Conservation (phyloP, 2,797 vertebrate genomes). For the Chrosomus eos region DNA sequence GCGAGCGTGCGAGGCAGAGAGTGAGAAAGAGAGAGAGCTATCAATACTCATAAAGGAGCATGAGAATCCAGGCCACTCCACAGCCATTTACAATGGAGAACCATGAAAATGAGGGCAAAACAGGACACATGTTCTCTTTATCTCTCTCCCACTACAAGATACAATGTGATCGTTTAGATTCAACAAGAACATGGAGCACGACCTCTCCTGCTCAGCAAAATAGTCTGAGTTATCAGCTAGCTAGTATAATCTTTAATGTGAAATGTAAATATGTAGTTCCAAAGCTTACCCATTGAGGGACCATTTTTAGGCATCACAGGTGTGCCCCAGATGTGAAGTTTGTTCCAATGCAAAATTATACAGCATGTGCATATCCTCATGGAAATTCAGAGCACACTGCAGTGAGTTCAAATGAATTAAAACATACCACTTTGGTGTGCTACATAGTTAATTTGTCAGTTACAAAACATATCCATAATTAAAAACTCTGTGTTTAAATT, state of each 20-base stretch:
- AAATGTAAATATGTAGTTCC: not conserved
- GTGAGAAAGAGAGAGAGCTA: slow-evolving; percentile 33
- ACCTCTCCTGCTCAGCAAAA: not conserved
- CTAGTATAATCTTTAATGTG: not conserved
- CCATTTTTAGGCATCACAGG: slow-evolving; percentile 14
- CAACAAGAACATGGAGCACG: not conserved
- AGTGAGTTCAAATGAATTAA: not conserved
- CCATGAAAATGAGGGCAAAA: slow-evolving; percentile 54
- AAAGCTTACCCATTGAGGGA: not conserved
- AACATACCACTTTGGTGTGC: not conserved
- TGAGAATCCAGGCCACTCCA: slow-evolving; percentile 53
- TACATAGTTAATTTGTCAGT: no score
- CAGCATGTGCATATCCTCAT: not conserved
- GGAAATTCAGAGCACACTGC: not conserved
- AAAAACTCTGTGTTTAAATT: not conserved
- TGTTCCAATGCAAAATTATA: not conserved
- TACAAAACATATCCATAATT: not conserved
- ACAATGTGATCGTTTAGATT: slow-evolving; percentile 6
- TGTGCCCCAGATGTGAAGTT: not conserved
- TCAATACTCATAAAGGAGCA: slow-evolving; percentile 41
- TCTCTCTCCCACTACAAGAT: slow-evolving; percentile 37
- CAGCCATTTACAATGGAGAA: slow-evolving; percentile 52
- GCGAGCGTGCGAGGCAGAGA: not conserved
- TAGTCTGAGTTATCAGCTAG: not conserved
- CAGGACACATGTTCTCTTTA: slow-evolving; percentile 19